phyloP scores from a whole-genome alignment of 2,888 invertebrate species.

The Phania funesta region DNA sequence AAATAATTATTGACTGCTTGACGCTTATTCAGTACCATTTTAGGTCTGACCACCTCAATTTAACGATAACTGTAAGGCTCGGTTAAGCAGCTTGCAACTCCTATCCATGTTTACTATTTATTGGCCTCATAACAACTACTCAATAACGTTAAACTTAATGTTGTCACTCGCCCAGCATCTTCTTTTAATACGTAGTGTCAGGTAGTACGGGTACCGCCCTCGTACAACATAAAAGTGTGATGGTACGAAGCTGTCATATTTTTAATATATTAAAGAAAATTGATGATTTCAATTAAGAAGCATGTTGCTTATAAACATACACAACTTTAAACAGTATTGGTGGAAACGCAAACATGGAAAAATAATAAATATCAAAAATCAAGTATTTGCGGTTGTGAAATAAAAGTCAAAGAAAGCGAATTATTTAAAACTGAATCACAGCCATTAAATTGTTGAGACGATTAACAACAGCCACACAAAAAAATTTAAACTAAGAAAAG shows the following conservation, averaged over 20 bases:
- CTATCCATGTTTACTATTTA: no score
- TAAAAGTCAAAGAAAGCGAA: constrained; percentile 59
- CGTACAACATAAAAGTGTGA: constrained; percentile 2
- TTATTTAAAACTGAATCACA: constrained; percentile 62
- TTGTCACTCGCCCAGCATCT: no score
- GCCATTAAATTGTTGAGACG: constrained; percentile 58
- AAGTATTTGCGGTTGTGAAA: constrained; percentile 1
- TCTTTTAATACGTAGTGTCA: neutral
- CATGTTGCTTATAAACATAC: constrained; percentile 71
- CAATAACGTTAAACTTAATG: no score
- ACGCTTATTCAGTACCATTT: no score
- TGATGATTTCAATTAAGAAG: constrained; percentile 80
- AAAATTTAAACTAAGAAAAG: constrained; percentile 15
- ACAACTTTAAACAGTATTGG: neutral
- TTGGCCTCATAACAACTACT: no score
- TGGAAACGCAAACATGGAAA: neutral
- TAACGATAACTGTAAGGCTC: no score
- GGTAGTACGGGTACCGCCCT: neutral
- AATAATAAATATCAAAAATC: constrained; percentile 16
- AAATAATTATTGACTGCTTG: no score
- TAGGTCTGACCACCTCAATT: no score
- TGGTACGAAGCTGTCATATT: constrained; percentile 67
- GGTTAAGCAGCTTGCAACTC: no score
- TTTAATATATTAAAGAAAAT: constrained; percentile 72
- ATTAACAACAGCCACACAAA: constrained; percentile 47